Percentiles rank a stretch among this genome's conserved stretches.
phyloP scores from a whole-genome alignment of 2,113 vertebrate genomes.

The Geococcyx californianus region DNA sequence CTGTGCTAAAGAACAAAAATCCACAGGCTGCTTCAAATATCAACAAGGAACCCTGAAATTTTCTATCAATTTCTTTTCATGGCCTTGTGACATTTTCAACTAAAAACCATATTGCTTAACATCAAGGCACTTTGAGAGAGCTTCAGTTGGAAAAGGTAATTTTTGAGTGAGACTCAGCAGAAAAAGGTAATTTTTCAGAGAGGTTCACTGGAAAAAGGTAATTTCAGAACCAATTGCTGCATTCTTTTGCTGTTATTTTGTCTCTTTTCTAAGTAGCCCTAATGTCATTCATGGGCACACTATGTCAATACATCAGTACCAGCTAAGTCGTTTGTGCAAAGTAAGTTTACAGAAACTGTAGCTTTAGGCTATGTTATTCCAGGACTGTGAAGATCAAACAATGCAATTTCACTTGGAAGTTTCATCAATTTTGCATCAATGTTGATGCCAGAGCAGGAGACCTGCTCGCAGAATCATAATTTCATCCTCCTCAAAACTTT shows the following conservation, averaged over 20 bases:
- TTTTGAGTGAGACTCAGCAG: conserved; percentile 84
- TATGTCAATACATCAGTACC: conserved; percentile 79
- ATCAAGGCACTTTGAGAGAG: conserved; percentile 85
- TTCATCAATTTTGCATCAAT: conserved; percentile 89
- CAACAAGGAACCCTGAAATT: conserved; percentile 87
- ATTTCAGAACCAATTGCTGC: conserved; percentile 85
- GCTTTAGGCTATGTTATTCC: conserved; percentile 87
- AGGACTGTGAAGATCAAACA: conserved; percentile 87
- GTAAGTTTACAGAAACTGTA: conserved; percentile 86
- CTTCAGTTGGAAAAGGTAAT: conserved; percentile 84
- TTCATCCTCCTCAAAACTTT: conserved; percentile 79
- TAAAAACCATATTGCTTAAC: conserved; percentile 89
- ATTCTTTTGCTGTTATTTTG: conserved; percentile 83
- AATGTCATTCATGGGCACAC: conserved; percentile 83
- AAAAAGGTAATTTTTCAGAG: conserved; percentile 86
- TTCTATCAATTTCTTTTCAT: conserved; percentile 86
- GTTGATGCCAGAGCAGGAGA: conserved; percentile 77
- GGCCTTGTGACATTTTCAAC: conserved; percentile 89
- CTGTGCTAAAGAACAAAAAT: conserved; percentile 87
- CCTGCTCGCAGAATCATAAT: conserved; percentile 79
- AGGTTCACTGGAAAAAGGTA: conserved; percentile 86
- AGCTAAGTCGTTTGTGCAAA: conserved; percentile 82
- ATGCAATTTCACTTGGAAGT: conserved; percentile 84
- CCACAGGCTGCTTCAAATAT: conserved; percentile 88
- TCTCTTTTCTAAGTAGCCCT: conserved; percentile 85